Evolutionary conservation across 2,888 invertebrate species (phyloP).

Genomic region (Cosmopolites sordidus): DNA sequence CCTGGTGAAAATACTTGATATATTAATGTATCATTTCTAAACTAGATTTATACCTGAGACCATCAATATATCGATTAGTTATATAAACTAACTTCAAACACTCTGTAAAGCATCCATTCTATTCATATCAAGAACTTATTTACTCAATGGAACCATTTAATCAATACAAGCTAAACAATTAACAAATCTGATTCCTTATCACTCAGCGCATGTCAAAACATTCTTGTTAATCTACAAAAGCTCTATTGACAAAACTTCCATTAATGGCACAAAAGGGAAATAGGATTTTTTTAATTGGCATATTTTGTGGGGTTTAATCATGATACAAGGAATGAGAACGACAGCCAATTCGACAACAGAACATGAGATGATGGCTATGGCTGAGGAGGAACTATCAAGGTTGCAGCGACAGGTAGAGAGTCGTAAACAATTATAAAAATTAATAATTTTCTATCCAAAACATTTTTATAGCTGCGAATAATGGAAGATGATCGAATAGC

Average conservation of each 20-base stretch:
- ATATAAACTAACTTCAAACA: too few species aligned
- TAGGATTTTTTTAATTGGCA: background rate
- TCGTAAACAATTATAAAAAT: too few species aligned
- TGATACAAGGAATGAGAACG: slow-evolving; percentile 22
- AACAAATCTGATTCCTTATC: too few species aligned
- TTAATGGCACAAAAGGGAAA: background rate
- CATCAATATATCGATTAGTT: too few species aligned
- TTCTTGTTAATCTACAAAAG: background rate
- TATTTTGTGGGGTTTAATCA: slow-evolving; percentile 1
- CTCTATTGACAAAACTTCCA: background rate
- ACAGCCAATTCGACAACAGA: slow-evolving; percentile 30
- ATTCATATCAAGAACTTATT: too few species aligned
- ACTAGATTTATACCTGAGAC: too few species aligned
- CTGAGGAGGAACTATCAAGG: slow-evolving; percentile 72
- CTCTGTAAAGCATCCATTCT: too few species aligned
- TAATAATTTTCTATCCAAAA: too few species aligned
- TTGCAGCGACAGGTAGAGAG: slow-evolving; percentile 70
- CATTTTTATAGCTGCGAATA: slow-evolving; percentile 58
- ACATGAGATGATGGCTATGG: slow-evolving; percentile 69
- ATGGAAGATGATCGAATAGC: slow-evolving; percentile 76
- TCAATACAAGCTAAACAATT: too few species aligned
- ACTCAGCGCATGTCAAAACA: background rate
- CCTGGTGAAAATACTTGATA: too few species aligned
- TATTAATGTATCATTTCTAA: too few species aligned
- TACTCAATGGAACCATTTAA: too few species aligned